Conservation (phyloP, 2,888 invertebrate species). For the Dasypolia templi region DNA sequence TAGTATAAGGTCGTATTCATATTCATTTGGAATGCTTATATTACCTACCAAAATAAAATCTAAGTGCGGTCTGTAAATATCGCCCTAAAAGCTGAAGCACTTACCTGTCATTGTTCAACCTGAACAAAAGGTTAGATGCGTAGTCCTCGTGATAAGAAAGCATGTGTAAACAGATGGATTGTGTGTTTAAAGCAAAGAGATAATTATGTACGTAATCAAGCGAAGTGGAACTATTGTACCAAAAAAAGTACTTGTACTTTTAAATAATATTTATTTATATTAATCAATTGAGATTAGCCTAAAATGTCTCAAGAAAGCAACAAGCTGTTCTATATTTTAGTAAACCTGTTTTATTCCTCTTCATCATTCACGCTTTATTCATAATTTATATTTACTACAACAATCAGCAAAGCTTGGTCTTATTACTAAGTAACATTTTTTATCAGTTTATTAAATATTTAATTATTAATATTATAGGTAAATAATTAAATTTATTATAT, state of each 20-base stretch:
- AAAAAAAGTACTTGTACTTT: slow-evolving; percentile 44
- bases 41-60: neutral
- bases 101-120: slow-evolving; percentile 47
- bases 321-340: slow-evolving; percentile 13
- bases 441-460: slow-evolving; percentile 29
- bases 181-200: slow-evolving; percentile 24
- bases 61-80: neutral
- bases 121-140: slow-evolving; percentile 40
- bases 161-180: slow-evolving; percentile 36
- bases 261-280: slow-evolving; percentile 48
- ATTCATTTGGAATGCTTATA: neutral
- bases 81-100: slow-evolving; percentile 20
- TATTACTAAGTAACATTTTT: slow-evolving; percentile 47
- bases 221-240: slow-evolving; percentile 29
- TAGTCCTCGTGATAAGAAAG: slow-evolving; percentile 42
- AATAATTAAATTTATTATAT: slow-evolving; percentile 40
- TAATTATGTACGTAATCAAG: slow-evolving; percentile 28
- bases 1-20: neutral
- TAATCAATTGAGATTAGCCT: slow-evolving; percentile 19
- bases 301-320: slow-evolving; percentile 33
- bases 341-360: slow-evolving; percentile 15
- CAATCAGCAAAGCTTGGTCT: slow-evolving; percentile 41
- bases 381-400: slow-evolving; percentile 25
- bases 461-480: slow-evolving; percentile 9
- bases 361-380: slow-evolving; percentile 39